These are phyloP conservation scores for Dysdera silvatica DNA, from an alignment of 1,140 invertebrate genomes.

Conservation along the genomic window DNA sequence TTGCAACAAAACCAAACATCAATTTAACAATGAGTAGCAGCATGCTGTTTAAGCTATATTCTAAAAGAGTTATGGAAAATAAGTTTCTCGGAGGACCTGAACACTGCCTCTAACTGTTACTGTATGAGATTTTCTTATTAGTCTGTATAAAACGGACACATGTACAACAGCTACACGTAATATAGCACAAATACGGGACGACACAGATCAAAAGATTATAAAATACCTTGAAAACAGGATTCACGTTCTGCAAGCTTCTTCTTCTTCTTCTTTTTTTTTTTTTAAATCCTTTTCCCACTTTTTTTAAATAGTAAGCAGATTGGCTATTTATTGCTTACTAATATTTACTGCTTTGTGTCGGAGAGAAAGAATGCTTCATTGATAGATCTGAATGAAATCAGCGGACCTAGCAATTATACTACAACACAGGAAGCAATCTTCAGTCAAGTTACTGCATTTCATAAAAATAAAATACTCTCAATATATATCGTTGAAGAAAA, in stretches of 20 bases:
- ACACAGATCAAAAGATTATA: slow-evolving; percentile 27
- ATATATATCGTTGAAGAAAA: slow-evolving; percentile 6
- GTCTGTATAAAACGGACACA: slow-evolving; percentile 29
- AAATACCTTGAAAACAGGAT: slow-evolving; percentile 24
- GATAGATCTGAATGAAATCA: neutral
- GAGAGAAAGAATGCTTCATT: slow-evolving; percentile 8
- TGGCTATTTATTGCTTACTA: neutral
- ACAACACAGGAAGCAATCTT: too few relatives aligned
- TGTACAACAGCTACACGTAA: slow-evolving; percentile 27
- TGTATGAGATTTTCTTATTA: slow-evolving; percentile 28
- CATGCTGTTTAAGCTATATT: neutral
- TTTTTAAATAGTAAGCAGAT: neutral
- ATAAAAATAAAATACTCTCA: neutral
- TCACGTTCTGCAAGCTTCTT: neutral
- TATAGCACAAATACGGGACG: slow-evolving; percentile 28
- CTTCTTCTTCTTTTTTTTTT: slow-evolving; percentile 10
- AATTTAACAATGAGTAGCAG: neutral
- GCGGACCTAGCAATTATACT: neutral
- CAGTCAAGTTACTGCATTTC: too few relatives aligned
- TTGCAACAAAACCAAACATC: neutral
- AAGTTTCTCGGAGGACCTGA: neutral
- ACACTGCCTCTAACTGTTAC: slow-evolving; percentile 19
- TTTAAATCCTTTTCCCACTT: neutral
- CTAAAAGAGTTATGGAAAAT: neutral
- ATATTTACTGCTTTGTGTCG: neutral